A percentile compares a stretch with the other conserved stretches of the same genome.
phyloP scores from a whole-genome alignment of 2,113 vertebrate species.

The Recurvirostra avosetta region DNA sequence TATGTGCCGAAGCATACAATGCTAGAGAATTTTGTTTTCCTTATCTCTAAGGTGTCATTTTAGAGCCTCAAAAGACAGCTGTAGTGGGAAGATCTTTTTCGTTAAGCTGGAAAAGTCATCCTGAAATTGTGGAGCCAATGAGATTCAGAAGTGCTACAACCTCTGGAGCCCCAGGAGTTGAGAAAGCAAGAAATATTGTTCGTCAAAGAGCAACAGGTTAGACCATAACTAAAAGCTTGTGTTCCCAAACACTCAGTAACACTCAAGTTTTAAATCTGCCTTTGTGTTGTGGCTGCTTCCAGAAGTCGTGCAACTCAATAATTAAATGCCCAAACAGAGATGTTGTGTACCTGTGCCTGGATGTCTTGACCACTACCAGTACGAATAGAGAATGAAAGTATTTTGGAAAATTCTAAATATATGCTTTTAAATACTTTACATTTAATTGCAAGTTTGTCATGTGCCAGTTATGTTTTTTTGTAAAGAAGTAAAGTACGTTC shows the following conservation, averaged over 20 bases:
- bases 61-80: slow-evolving; percentile 85
- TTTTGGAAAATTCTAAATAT: background rate
- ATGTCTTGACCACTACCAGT: background rate
- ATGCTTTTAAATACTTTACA: background rate
- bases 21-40: background rate
- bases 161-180: slow-evolving; percentile 91
- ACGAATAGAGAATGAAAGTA: background rate
- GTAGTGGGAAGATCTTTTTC: slow-evolving; percentile 91
- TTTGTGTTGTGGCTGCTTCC: background rate
- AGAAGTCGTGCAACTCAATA: background rate
- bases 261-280: background rate
- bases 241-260: background rate
- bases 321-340: background rate
- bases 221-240: background rate
- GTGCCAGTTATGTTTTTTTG: rapidly evolving
- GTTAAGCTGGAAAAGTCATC: slow-evolving; percentile 92
- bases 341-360: rapidly evolving
- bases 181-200: slow-evolving; percentile 92
- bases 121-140: slow-evolving; percentile 91
- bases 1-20: rapidly evolving
- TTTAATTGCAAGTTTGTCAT: background rate
- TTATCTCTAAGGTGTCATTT: slow-evolving; percentile 75
- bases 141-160: slow-evolving; percentile 95
- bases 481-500: background rate
- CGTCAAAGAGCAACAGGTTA: slow-evolving; percentile 93